Evolutionary conservation across 2,797 vertebrate genomes (phyloP).

Genomic region (Siniperca obscura): DNA sequence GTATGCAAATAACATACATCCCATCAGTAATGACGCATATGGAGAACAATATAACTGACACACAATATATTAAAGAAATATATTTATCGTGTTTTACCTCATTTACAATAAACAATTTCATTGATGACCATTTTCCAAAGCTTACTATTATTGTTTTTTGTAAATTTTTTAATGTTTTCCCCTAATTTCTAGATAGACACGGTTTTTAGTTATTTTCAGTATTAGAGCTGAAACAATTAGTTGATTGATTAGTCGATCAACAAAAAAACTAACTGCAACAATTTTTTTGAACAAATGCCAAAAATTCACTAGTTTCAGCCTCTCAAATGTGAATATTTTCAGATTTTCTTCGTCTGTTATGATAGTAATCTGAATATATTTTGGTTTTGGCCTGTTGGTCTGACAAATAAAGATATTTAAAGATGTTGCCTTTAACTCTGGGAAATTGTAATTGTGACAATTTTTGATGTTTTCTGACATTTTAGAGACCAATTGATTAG

Average conservation of each 20-base stretch:
- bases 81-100: too few species aligned
- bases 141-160: background rate
- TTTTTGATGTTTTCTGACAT: too few species aligned
- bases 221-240: background rate
- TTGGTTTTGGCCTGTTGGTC: background rate
- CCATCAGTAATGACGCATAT: background rate
- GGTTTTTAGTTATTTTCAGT: background rate
- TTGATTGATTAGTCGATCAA: background rate
- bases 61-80: background rate
- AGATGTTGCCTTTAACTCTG: too few species aligned
- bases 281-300: background rate
- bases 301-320: background rate
- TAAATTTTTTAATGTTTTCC: background rate
- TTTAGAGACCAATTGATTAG: background rate
- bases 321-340: background rate
- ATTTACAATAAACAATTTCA: too few species aligned
- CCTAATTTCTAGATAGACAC: background rate
- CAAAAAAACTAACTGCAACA: background rate
- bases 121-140: background rate
- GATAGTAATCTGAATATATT: background rate
- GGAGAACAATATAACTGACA: too few species aligned
- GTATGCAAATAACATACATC: background rate
- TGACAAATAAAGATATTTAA: too few species aligned
- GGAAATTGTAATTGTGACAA: too few species aligned
- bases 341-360: background rate